Evolutionary conservation across 2,113 vertebrate species (phyloP).

Genomic region (Corythaeola cristata): DNA sequence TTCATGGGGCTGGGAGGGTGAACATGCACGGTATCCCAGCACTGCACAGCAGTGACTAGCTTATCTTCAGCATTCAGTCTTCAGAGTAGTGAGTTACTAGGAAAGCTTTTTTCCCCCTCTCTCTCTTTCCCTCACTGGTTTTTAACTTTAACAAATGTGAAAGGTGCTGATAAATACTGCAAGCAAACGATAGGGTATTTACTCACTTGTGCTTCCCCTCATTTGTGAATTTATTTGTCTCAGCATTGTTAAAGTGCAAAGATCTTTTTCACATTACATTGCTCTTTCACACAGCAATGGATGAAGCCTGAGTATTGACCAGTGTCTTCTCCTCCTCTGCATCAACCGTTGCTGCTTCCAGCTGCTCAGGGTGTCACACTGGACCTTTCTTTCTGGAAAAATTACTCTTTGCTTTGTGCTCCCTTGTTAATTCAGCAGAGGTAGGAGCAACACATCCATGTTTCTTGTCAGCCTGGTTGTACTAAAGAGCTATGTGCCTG

Average conservation of each 20-base stretch:
- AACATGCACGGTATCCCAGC: neutral
- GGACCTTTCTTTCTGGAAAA: neutral
- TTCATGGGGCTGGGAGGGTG: neutral
- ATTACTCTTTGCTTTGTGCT: neutral
- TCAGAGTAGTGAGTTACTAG: constrained; percentile 30
- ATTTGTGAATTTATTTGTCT: neutral
- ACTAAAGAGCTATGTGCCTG: neutral
- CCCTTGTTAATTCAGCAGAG: neutral
- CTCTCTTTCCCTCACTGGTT: neutral
- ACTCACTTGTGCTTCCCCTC: neutral
- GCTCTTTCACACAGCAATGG: neutral
- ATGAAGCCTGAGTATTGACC: neutral
- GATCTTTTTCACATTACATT: neutral
- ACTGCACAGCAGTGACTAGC: neutral
- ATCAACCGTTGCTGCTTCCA: neutral
- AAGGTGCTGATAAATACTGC: constrained; percentile 53
- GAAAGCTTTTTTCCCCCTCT: neutral
- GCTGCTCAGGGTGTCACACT: neutral
- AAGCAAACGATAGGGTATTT: constrained; percentile 30
- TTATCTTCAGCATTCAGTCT: constrained; percentile 39
- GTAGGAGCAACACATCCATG: neutral
- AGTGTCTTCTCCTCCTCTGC: neutral
- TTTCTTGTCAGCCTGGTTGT: neutral
- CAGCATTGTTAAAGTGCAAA: neutral
- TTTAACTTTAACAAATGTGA: constrained; percentile 43